Base-by-base conservation (phyloP, 2,113 vertebrate species). In the Sinocyclocheilus grahami region DNA sequence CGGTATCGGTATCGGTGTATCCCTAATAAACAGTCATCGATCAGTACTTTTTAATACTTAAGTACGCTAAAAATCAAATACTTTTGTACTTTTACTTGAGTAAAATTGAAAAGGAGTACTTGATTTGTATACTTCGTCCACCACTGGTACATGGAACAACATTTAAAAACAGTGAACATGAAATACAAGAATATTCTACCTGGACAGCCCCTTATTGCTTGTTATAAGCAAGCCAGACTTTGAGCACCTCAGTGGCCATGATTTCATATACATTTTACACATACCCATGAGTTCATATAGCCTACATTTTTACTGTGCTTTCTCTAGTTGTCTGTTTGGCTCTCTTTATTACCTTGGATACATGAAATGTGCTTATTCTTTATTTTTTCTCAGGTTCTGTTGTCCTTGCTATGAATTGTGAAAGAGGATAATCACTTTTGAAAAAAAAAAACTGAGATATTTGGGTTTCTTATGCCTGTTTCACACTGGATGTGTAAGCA, bases 371-470 rank as follows among this genome's bases (percentile, higher is more conserved):
- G 10, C 10, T n/a, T 46, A 14, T 11, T 4, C 14, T 77, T 51
- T 77, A 6, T 51, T 51, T 27, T 16, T 76, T 76, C 5, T 27
- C 4, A 51, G 42, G n/a, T 30, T 76, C 46, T 18, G 46, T 51
- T 76, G 37, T 76, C 75, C 67, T 87, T 85, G 7, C 20, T 80
- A 8, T 74, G 20, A 37, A 58, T 71, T 51, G 30, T 51, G 1
- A 46, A 22, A 42, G n/a, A 80, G 58, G 42, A 69, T 71, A 77
- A 77, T 20, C 80, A n/a, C 48, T 71, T 55, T 69, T 14, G 20
- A 13, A 37, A 16, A 10, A 33, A 63, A 69, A 18, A 67, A 7
- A 24, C n/a, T n/a, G 20, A 74, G 67, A 71, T 71, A 71, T 71
- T 69, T 74, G 20, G 71, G 71, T 74, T 74, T 74, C 37, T 42